Evolutionary conservation across 35 echinoderm and acorn worm species (phyloP).

Genomic region (Apostichopus parvimensis): DNA sequence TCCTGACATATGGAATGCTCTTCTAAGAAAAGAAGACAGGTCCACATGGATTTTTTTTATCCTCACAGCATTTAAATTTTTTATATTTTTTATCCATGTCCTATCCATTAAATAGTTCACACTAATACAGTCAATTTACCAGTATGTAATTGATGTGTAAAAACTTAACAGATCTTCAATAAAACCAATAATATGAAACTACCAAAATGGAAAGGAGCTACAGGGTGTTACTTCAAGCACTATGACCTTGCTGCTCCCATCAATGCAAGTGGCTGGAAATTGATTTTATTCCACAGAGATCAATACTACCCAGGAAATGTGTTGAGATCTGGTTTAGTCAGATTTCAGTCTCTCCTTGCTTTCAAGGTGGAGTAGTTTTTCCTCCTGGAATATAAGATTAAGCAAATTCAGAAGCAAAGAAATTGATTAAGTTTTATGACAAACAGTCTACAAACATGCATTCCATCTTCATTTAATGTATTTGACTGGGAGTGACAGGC

Average conservation of each 20-base stretch:
- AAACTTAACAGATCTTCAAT: background rate
- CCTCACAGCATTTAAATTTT: no score
- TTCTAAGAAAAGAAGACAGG: no score
- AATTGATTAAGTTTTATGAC: conserved; percentile 29
- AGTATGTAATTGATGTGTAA: background rate
- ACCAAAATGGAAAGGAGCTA: background rate
- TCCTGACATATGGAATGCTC: no score
- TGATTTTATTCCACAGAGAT: conserved; percentile 26
- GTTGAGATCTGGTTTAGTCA: conserved; percentile 22
- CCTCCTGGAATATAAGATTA: conserved; percentile 30
- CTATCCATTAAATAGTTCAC: background rate
- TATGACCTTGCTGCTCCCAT: conserved; percentile 24
- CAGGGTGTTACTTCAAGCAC: conserved; percentile 11
- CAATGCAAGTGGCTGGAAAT: conserved; percentile 33
- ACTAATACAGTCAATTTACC: background rate
- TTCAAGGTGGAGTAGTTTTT: conserved; percentile 21
- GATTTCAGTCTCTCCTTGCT: conserved; percentile 8
- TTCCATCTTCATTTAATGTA: conserved; percentile 25
- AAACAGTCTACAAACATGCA: conserved; percentile 26
- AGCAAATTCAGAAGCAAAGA: background rate
- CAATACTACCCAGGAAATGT: conserved; percentile 43
- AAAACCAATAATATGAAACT: background rate
- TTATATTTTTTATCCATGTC: background rate
- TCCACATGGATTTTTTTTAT: no score
- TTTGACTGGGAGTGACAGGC: conserved; percentile 42